Percentiles rank a stretch among this genome's conserved stretches.
These are phyloP conservation scores for Melozone crissalis DNA, from an alignment of 2,113 vertebrate genomes.

Conservation along the genomic window DNA sequence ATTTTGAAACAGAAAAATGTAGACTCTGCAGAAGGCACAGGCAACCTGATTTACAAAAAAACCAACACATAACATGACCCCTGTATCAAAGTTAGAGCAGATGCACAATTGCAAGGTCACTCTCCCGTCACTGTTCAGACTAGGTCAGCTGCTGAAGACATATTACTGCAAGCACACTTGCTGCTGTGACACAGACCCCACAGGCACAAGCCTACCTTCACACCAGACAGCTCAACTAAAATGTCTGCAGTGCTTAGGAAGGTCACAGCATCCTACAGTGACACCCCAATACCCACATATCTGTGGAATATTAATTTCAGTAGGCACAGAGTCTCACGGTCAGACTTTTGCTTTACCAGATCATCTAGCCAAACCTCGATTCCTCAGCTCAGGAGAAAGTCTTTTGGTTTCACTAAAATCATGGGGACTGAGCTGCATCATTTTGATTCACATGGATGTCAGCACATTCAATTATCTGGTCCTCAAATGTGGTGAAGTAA, in stretches of 20 bases:
- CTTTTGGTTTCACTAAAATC: background rate
- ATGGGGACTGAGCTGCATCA: background rate
- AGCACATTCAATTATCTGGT: background rate
- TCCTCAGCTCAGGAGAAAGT: background rate
- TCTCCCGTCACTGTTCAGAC: background rate
- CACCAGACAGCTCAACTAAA: background rate
- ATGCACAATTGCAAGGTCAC: constrained; percentile 43
- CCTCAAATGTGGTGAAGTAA: background rate
- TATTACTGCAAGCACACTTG: background rate
- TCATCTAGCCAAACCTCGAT: background rate
- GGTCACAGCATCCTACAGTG: background rate
- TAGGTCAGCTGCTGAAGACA: constrained; percentile 53
- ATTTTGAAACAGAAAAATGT: constrained; percentile 43
- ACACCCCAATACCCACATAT: background rate
- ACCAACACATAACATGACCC: constrained; percentile 32
- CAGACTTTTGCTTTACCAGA: background rate
- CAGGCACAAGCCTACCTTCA: background rate
- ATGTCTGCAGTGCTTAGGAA: background rate
- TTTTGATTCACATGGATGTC: background rate
- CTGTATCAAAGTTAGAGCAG: constrained; percentile 33
- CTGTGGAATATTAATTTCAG: background rate
- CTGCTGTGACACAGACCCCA: constrained; percentile 34
- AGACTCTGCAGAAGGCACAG: constrained; percentile 35
- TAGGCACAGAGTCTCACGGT: background rate
- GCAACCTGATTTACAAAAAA: constrained; percentile 40